A percentile compares a stretch with the other conserved stretches of the same genome.
Evolutionary conservation across 2,888 invertebrate species (phyloP).

Genomic region (Boloria euphrosyne): DNA sequence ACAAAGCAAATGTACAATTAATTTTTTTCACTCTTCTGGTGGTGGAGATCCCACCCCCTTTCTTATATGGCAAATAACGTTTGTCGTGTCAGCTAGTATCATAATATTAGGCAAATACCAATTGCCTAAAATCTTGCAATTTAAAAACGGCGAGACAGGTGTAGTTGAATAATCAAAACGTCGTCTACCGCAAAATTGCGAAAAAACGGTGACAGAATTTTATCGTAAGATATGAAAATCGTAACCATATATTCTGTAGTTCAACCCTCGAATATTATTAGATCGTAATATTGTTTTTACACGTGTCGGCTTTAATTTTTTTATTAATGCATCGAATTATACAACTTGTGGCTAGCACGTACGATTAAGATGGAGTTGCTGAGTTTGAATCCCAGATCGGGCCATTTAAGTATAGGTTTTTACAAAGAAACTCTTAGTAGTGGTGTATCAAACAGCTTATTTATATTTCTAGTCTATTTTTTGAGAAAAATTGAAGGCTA

Average conservation of each 20-base stretch:
- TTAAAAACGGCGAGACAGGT: slow-evolving; percentile 34
- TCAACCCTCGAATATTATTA: slow-evolving; percentile 20
- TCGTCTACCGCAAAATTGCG: slow-evolving; percentile 38
- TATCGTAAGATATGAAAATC: slow-evolving; percentile 48
- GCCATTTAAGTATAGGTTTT: too few relatives aligned
- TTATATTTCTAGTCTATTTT: too few relatives aligned
- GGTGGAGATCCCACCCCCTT: too few relatives aligned
- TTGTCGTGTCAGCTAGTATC: not conserved
- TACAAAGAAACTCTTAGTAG: too few relatives aligned
- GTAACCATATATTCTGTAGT: slow-evolving; percentile 46
- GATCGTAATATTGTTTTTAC: slow-evolving; percentile 31
- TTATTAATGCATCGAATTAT: too few relatives aligned
- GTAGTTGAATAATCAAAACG: slow-evolving; percentile 37
- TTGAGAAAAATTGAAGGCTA: too few relatives aligned
- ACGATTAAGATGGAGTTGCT: too few relatives aligned
- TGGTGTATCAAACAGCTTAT: too few relatives aligned
- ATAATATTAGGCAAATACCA: not conserved
- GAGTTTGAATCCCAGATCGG: too few relatives aligned
- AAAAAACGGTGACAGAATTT: slow-evolving; percentile 39
- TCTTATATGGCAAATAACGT: not conserved
- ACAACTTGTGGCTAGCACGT: too few relatives aligned
- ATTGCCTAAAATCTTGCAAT: slow-evolving; percentile 15
- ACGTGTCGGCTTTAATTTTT: slow-evolving; percentile 31
- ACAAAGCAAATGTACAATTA: too few relatives aligned
- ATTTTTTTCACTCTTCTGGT: too few relatives aligned